Evolutionary conservation across 2,113 vertebrate species (phyloP), one percentile per base, ranked within the genome.

Genomic region (Riparia riparia): DNA sequence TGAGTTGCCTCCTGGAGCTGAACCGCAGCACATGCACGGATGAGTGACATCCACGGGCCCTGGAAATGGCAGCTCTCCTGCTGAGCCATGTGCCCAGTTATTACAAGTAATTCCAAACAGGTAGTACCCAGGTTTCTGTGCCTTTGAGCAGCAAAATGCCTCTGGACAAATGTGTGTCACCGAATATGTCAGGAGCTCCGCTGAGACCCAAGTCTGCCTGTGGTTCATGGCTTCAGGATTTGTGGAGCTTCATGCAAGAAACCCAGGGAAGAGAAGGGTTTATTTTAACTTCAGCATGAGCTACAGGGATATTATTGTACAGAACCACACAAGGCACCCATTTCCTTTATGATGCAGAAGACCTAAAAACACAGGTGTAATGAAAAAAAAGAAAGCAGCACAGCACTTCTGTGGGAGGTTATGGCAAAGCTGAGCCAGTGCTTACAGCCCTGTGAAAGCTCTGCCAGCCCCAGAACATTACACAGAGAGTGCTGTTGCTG

Each of bases 21-120:
- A 24, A 5, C 12, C 49, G 11, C 0, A 10, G 49, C 54, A 15
- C 1, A 3, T 3, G 16, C 42, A 7, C 20, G 22, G 28, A 3
- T 2, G 24, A 13, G 66, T 20, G 47, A 77, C 50, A 61, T 6
- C 49, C 45, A 49, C 2, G 2, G 76, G 32, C 41, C 18, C 50
- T 37, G 50, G 20, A 47, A 69, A 26, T 6, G 8, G 60, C 10
- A 91, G 64, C 49, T 74, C 37, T 72, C 66, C 72, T 83, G 63
- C 71, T 65, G 58, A 65, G 45, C 86, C 44, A 4, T 1, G 1
- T n/a, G 45, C 37, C 49, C 58, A 41, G 32, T 47, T 74, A 91
- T 22, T 1, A 57, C 22, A 12, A 1, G 0, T 7, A 37, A 73
- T 7, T 78, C 28, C 64, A 66, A 39, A 9, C 5, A 86, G 77